Evolutionary conservation across 2,888 invertebrate genomes (phyloP).

Genomic region (Andrena camellia): DNA sequence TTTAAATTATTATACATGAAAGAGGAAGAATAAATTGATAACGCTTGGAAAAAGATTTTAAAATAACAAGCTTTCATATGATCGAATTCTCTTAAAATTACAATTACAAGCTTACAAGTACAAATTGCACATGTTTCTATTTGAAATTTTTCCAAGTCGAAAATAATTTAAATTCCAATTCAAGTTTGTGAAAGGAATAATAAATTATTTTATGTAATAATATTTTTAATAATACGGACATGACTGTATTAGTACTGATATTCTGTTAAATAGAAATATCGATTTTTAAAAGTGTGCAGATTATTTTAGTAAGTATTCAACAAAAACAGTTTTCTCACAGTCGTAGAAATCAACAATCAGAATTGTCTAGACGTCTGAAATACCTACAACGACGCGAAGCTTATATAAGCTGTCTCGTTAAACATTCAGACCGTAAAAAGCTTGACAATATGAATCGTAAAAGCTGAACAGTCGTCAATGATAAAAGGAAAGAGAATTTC

Average conservation of each 20-base stretch:
- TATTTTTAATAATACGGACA: too few relatives aligned
- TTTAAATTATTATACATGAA: background rate
- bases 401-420: constrained; percentile 24
- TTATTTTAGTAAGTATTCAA: too few relatives aligned
- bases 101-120: background rate
- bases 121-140: too few relatives aligned
- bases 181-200: too few relatives aligned
- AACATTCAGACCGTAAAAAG: constrained; percentile 29
- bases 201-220: too few relatives aligned
- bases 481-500: constrained; percentile 17
- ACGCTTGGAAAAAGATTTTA: background rate
- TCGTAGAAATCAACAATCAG: background rate
- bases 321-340: too few relatives aligned
- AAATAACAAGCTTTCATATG: background rate
- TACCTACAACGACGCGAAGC: background rate
- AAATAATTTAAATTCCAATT: too few relatives aligned
- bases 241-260: too few relatives aligned
- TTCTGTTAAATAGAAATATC: too few relatives aligned
- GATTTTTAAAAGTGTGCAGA: too few relatives aligned
- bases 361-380: background rate
- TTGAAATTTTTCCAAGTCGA: too few relatives aligned
- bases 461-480: background rate
- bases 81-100: background rate
- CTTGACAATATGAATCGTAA: background rate
- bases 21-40: background rate